Evolutionary conservation across 2,797 vertebrate species (phyloP).

Genomic region (Staurois parvus): DNA sequence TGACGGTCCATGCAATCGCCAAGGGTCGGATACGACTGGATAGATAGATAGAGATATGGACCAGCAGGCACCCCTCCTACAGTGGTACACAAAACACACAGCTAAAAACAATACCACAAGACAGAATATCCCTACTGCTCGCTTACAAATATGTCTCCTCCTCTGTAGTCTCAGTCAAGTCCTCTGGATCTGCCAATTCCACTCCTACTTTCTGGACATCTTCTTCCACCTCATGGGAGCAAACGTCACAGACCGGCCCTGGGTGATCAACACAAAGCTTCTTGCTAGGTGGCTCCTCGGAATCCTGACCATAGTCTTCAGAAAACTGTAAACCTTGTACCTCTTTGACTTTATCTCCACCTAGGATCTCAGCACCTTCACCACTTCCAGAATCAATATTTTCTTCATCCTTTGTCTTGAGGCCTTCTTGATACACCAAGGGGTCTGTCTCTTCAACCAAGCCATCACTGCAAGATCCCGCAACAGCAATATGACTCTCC

Average conservation of each 20-base stretch:
- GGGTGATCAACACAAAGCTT: not conserved
- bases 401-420: not conserved
- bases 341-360: not conserved
- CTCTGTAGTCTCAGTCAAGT: not conserved
- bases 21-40: too few species aligned
- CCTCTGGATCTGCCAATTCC: not conserved
- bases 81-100: too few species aligned
- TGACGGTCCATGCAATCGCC: too few species aligned
- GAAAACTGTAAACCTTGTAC: not conserved
- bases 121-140: too few species aligned
- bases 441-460: too few species aligned
- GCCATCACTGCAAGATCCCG: too few species aligned
- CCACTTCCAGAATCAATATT: not conserved
- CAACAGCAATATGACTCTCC: too few species aligned
- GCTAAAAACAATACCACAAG: too few species aligned
- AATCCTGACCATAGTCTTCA: not conserved
- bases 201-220: not conserved
- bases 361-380: not conserved
- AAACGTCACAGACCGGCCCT: slow-evolving; percentile 12
- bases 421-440: not conserved
- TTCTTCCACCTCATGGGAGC: not conserved
- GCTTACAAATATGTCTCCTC: slow-evolving; percentile 31
- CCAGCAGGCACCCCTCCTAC: too few species aligned
- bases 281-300: slow-evolving; percentile 1
- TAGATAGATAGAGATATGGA: too few species aligned